Conservation (phyloP, 1,140 invertebrate genomes). For the Nephila pilipes region DNA sequence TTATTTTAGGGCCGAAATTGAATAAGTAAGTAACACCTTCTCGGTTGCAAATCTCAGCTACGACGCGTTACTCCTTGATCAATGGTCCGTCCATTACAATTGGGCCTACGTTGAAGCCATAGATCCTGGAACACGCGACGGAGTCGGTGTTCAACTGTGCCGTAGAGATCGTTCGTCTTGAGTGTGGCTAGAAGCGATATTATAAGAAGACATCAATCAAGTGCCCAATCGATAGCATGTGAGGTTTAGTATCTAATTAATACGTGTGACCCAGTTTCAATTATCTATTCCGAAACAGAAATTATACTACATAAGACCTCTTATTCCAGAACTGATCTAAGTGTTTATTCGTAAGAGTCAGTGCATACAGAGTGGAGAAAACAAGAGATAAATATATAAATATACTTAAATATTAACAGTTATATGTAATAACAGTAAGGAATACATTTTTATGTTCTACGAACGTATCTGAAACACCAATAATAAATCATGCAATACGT, state of each 20-base stretch:
- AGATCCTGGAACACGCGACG: background rate
- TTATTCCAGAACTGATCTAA: background rate
- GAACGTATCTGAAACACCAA: too few species aligned
- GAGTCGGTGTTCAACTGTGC: background rate
- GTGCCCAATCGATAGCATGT: background rate
- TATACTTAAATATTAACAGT: too few species aligned
- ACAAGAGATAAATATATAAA: too few species aligned
- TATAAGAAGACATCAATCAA: conserved; percentile 33
- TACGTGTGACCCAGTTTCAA: conserved; percentile 1
- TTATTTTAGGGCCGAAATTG: too few species aligned
- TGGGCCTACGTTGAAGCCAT: background rate
- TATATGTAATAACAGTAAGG: too few species aligned
- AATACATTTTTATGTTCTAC: too few species aligned
- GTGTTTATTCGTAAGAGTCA: too few species aligned
- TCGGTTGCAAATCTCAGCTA: background rate
- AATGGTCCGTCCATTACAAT: background rate
- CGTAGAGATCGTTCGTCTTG: background rate
- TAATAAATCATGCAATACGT: too few species aligned
- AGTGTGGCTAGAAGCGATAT: background rate
- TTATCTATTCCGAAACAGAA: background rate
- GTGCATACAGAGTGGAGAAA: too few species aligned
- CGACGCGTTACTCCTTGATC: background rate
- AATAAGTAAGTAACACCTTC: background rate
- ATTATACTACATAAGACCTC: background rate
- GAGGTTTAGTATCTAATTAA: conserved; percentile 8